Conservation (phyloP, 1,140 invertebrate species). For the Arion vulgaris region DNA sequence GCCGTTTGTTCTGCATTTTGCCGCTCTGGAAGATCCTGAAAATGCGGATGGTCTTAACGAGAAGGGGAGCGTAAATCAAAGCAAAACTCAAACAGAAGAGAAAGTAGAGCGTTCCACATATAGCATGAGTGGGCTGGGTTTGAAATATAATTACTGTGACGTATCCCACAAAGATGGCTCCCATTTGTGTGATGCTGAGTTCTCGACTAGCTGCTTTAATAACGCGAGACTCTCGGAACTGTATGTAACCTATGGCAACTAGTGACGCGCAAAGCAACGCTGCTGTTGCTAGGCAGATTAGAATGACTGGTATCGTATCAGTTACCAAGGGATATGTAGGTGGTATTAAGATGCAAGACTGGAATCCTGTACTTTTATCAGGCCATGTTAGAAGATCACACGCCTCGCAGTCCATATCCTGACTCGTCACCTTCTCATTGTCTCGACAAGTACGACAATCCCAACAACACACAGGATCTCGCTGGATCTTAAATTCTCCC, state of each 20-base stretch:
- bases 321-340: constrained; percentile 29
- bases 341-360: constrained; percentile 73
- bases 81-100: constrained; percentile 92
- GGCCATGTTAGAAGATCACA: constrained; percentile 58
- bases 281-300: constrained; percentile 72
- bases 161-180: constrained; percentile 91
- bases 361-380: constrained; percentile 72
- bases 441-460: constrained; percentile 41
- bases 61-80: constrained; percentile 89
- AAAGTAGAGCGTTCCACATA: constrained; percentile 73
- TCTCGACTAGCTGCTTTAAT: constrained; percentile 91
- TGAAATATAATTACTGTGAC: constrained; percentile 88
- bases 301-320: constrained; percentile 71
- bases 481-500: constrained; percentile 44
- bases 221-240: constrained; percentile 87
- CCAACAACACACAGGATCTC: constrained; percentile 48
- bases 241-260: constrained; percentile 79
- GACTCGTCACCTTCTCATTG: constrained; percentile 49
- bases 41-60: constrained; percentile 92
- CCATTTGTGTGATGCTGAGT: constrained; percentile 88
- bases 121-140: constrained; percentile 74
- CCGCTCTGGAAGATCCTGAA: constrained; percentile 91
- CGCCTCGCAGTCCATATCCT: constrained; percentile 44
- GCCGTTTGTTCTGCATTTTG: constrained; percentile 42
- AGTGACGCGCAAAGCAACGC: constrained; percentile 70